phyloP scores from a whole-genome alignment of 2,113 vertebrate genomes.

The Upupa epops region DNA sequence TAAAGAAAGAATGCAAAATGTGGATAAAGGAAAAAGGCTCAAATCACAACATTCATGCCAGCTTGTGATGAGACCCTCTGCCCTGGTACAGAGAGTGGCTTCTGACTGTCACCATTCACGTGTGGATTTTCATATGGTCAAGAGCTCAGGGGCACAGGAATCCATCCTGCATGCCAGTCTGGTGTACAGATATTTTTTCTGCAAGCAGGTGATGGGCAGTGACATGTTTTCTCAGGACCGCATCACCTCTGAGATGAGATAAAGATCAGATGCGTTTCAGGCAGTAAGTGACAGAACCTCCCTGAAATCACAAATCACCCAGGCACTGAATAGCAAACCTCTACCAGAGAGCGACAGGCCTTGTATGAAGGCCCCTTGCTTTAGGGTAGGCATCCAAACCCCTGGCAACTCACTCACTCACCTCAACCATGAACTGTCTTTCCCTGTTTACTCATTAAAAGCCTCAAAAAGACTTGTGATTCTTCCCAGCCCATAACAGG shows the following conservation, averaged over 20 bases:
- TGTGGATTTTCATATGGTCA: neutral
- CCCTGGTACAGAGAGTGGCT: fast-evolving
- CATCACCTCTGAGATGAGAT: neutral
- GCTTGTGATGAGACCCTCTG: neutral
- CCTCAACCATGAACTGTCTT: neutral
- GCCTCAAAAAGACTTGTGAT: neutral
- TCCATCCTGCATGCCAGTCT: neutral
- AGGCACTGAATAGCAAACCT: neutral
- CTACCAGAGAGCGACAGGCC: neutral
- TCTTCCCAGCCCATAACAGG: slow-evolving; percentile 16
- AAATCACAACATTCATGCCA: neutral
- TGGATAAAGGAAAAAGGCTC: neutral
- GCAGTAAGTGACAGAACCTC: neutral
- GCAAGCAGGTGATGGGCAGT: neutral
- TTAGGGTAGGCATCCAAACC: neutral
- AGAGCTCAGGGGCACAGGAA: neutral
- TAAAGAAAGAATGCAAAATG: neutral
- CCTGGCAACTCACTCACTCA: neutral
- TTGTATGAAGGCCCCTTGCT: neutral
- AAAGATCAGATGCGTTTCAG: slow-evolving; percentile 1
- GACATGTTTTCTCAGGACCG: neutral
- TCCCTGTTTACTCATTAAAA: slow-evolving; percentile 30
- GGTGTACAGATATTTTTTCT: neutral
- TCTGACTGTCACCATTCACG: neutral
- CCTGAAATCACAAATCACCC: neutral